These are phyloP conservation scores for Galaxias olidus DNA, from an alignment of 2,797 vertebrate species.

Conservation along the genomic window DNA sequence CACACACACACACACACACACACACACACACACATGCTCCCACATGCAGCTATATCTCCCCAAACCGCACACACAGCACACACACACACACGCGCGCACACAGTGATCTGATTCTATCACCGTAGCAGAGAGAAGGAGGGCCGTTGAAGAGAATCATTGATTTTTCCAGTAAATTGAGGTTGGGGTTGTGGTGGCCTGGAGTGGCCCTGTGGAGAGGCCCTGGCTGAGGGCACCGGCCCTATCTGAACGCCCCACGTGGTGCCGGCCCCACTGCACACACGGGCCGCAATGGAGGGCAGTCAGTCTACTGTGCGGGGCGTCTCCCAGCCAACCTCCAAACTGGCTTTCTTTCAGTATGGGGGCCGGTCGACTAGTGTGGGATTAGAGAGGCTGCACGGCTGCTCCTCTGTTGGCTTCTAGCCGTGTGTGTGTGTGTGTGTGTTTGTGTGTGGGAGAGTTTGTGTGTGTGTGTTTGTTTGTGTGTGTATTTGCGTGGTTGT, in stretches of 20 bases:
- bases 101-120: background rate
- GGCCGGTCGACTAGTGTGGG: too few relatives aligned
- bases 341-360: too few relatives aligned
- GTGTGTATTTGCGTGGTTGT: background rate
- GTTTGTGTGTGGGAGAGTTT: background rate
- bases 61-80: conserved; percentile 10
- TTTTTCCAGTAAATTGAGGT: conserved; percentile 8
- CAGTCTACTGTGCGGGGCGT: too few relatives aligned
- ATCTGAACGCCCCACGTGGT: conserved; percentile 8
- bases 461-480: background rate
- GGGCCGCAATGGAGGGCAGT: too few relatives aligned
- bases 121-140: background rate
- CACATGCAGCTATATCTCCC: too few relatives aligned
- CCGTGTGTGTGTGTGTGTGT: conserved; percentile 1
- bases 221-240: conserved; percentile 6
- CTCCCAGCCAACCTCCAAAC: too few relatives aligned
- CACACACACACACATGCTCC: background rate
- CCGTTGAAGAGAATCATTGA: conserved; percentile 1
- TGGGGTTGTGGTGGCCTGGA: background rate
- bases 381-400: background rate
- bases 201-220: background rate
- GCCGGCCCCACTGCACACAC: too few relatives aligned
- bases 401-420: conserved; percentile 1
- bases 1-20: background rate
- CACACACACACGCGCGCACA: conserved; percentile 5